phyloP scores from a whole-genome alignment of 2,888 invertebrate genomes.

The Mesorhabditis belari region DNA sequence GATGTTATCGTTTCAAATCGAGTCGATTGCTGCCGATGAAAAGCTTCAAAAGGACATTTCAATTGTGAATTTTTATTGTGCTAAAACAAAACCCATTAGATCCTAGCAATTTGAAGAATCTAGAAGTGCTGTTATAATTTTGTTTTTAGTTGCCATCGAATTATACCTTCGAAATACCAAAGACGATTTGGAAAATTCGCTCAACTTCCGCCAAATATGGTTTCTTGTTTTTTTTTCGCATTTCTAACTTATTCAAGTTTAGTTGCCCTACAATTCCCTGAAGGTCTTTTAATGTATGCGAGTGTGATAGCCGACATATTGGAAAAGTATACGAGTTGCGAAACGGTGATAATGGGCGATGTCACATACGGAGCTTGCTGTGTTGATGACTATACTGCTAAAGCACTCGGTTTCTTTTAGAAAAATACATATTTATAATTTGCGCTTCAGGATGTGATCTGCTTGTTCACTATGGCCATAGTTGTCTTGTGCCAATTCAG shows the following conservation, averaged over 20 bases:
- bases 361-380: slow-evolving; percentile 99
- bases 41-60: slow-evolving; percentile 35
- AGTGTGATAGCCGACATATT: slow-evolving; percentile 87
- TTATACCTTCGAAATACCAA: slow-evolving; percentile 95
- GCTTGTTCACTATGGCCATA: slow-evolving; percentile 87
- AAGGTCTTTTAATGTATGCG: slow-evolving; percentile 83
- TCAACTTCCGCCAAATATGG: slow-evolving; percentile 71
- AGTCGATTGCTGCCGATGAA: slow-evolving; percentile 29
- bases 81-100: no score
- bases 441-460: slow-evolving; percentile 50
- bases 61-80: slow-evolving; percentile 45
- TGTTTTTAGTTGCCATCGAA: slow-evolving; percentile 70
- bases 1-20: no score
- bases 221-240: slow-evolving; percentile 15
- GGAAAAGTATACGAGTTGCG: slow-evolving; percentile 61
- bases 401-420: slow-evolving; percentile 73
- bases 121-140: neutral
- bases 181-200: slow-evolving; percentile 90
- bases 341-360: slow-evolving; percentile 93
- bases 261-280: slow-evolving; percentile 93
- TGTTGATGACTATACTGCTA: slow-evolving; percentile 89
- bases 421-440: no score
- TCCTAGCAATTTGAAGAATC: no score
- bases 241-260: slow-evolving; percentile 17
- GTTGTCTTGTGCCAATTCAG: slow-evolving; percentile 65